Percentiles rank a stretch among this genome's conserved stretches.
Evolutionary conservation across 2,797 vertebrate genomes (phyloP).

Genomic region (Sebastes taczanowskii): DNA sequence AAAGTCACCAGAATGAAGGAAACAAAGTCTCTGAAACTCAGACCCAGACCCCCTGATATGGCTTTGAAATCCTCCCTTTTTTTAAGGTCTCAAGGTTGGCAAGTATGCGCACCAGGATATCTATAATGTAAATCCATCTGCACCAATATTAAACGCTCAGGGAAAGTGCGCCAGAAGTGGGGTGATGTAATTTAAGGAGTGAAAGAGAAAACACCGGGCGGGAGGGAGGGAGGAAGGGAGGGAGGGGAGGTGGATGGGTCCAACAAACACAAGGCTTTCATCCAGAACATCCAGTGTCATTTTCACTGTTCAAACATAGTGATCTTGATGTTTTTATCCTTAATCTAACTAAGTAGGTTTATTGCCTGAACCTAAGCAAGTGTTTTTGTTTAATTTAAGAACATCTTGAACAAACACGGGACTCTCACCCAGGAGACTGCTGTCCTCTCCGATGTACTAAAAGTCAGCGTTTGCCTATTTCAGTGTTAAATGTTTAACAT

Average conservation of each 20-base stretch:
- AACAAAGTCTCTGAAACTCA: too few species aligned
- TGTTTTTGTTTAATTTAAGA: too few species aligned
- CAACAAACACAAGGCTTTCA: not conserved
- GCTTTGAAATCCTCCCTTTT: not conserved
- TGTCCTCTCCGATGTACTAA: too few species aligned
- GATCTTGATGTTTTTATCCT: not conserved
- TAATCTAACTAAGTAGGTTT: too few species aligned
- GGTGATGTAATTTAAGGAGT: not conserved
- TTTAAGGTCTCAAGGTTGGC: not conserved
- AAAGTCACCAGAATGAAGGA: too few species aligned
- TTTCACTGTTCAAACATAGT: not conserved
- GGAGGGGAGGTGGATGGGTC: not conserved
- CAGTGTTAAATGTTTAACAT: too few species aligned
- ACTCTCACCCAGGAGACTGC: too few species aligned
- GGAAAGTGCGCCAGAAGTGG: not conserved
- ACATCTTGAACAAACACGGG: too few species aligned
- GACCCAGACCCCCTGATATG: too few species aligned
- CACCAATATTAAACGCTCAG: not conserved
- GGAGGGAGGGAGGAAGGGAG: fast-evolving
- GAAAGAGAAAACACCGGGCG: not conserved
- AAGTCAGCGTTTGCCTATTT: too few species aligned
- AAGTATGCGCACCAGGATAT: not conserved
- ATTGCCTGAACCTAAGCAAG: not conserved
- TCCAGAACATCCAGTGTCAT: not conserved
- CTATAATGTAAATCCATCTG: not conserved